Percentiles rank a stretch among this genome's conserved stretches.
phyloP scores from a whole-genome alignment of 2,888 invertebrate genomes.

The Conchocele bisecta region DNA sequence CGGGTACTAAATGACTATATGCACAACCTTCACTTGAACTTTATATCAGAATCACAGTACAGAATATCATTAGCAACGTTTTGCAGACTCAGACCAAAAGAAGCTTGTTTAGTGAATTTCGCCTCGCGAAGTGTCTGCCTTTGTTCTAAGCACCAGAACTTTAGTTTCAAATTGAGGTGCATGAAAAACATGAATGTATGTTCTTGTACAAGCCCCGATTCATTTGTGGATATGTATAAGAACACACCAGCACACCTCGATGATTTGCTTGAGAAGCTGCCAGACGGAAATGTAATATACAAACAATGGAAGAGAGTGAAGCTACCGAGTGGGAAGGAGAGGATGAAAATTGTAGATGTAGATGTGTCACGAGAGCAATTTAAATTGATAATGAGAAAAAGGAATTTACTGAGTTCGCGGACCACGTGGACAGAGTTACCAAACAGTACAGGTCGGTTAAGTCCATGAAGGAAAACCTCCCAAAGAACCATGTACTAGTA shows the following conservation, averaged over 20 bases:
- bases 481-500: constrained; percentile 7
- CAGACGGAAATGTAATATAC: constrained; percentile 16
- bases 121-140: constrained; percentile 26
- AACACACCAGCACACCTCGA: background rate
- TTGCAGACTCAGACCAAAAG: constrained; percentile 19
- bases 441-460: constrained; percentile 16
- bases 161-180: constrained; percentile 30
- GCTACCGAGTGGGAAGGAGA: constrained; percentile 43
- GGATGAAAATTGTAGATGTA: constrained; percentile 33
- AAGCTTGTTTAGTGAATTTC: constrained; percentile 27
- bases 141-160: constrained; percentile 40
- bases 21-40: constrained; percentile 42
- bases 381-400: constrained; percentile 80
- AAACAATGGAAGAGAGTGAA: constrained; percentile 42
- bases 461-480: constrained; percentile 36
- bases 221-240: constrained; percentile 28
- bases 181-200: background rate
- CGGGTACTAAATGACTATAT: constrained; percentile 43
- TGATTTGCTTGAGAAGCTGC: constrained; percentile 2
- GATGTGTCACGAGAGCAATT: constrained; percentile 46
- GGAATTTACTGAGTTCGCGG: constrained; percentile 62
- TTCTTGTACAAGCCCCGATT: constrained; percentile 36
- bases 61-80: constrained; percentile 31
- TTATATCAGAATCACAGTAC: constrained; percentile 19
- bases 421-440: constrained; percentile 21